Evolutionary conservation across 37 sponge, comb jelly and placozoan species (phyloP), one percentile per base, ranked within the genome.

Genomic region (Cliona cf. orientalis): DNA sequence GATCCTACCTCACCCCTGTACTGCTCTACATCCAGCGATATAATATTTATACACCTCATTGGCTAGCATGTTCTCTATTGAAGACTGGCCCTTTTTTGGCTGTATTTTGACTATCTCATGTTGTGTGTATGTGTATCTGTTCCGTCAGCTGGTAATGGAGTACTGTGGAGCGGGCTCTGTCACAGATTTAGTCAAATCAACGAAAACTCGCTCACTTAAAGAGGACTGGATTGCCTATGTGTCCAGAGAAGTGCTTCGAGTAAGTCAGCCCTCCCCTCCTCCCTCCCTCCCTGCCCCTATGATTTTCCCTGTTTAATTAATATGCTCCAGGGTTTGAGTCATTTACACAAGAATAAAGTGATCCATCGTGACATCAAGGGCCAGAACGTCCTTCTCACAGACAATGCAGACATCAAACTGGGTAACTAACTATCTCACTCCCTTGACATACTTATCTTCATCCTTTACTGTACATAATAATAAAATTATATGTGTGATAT

Each of bases 331-430:
- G 99, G 99, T 12, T 65, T 98, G 61, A 88, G 92, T 55, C 95
- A 98, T 55, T 80, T 98, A 0, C 99, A 98, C 86, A 89, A 95
- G 78, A 85, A 91, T 76, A 98, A 95, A 59, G 97, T 98, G 31
- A 98, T 98, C 40, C 99, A 98, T 64, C 75, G 99, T 23, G 99
- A 98, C 76, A 98, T 98, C 66, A 98, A 98, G 58, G 99, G 99
- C 0, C 99, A 98, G 75, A 98, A 98, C 42, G 96, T 98, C 17
- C 84, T 98, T 31, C 80, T 98, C 23, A 96, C 97, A 26, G 99
- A 98, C 66, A 96, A 98, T 79, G 99, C 97, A n/a, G 97, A 98
- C 69, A 89, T 98, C 58, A 98, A 98, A 63, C 72, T 98, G 23
- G 97, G 95, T 94, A 69, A 38, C 42, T 45, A 53, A 67, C 7